These are phyloP conservation scores for Rutilus rutilus DNA, from an alignment of 2,113 vertebrate genomes.

Conservation along the genomic window DNA sequence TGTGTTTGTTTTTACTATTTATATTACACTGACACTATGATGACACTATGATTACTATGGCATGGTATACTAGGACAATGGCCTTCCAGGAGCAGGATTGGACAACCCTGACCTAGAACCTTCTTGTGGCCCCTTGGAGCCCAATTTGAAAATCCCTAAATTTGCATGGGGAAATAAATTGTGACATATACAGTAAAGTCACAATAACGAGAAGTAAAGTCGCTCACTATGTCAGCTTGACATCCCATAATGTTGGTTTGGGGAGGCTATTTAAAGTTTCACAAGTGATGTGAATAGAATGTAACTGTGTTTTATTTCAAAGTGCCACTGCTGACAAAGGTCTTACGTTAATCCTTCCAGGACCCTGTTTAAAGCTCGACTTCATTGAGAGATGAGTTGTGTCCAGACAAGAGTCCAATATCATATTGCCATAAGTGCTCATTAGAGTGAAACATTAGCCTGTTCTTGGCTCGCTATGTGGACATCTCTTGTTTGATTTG, in stretches of 20 bases:
- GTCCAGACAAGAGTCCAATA: constrained; percentile 37
- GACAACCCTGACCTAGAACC: neutral
- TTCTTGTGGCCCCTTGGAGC: neutral
- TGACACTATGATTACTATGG: neutral
- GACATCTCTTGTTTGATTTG: constrained; percentile 26
- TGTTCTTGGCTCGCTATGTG: constrained; percentile 23
- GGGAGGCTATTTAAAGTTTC: constrained; percentile 19
- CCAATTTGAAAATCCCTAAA: neutral
- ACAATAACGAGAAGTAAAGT: neutral
- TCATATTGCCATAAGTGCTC: constrained; percentile 52
- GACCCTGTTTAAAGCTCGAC: constrained; percentile 22
- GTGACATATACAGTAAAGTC: neutral
- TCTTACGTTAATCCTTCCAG: constrained; percentile 17
- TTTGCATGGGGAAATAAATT: neutral
- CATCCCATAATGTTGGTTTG: neutral
- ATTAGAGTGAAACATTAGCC: constrained; percentile 59
- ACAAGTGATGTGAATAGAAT: neutral
- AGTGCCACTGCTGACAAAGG: constrained; percentile 27
- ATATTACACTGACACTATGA: neutral
- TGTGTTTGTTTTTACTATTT: neutral
- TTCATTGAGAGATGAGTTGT: constrained; percentile 33
- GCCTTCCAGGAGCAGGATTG: too few species aligned
- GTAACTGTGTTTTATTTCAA: constrained; percentile 20
- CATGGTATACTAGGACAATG: too few species aligned
- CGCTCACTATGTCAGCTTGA: neutral